Evolutionary conservation across 1,140 invertebrate genomes (phyloP).

Genomic region (Pachypeltis micranthus): DNA sequence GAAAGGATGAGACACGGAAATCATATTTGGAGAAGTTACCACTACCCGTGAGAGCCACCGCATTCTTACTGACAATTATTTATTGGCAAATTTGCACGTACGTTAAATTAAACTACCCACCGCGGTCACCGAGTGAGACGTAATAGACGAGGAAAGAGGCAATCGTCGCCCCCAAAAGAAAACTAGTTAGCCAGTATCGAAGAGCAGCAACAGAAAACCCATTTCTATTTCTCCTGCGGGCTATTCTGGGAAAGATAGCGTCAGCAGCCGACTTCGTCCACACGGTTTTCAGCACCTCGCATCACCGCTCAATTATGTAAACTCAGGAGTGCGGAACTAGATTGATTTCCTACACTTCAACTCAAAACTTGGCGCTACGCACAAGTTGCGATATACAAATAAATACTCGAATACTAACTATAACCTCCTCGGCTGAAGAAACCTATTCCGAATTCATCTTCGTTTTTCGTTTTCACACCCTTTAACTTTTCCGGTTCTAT

Average conservation of each 20-base stretch:
- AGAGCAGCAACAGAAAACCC: conserved; percentile 26
- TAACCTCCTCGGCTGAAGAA: too few species aligned
- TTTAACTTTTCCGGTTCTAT: too few species aligned
- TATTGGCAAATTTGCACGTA: not conserved
- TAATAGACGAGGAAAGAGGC: conserved; percentile 29
- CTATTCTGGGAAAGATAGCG: conserved; percentile 18
- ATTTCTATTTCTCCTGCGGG: conserved; percentile 29
- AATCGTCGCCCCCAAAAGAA: conserved; percentile 28
- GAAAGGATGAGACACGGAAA: not conserved
- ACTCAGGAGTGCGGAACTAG: too few species aligned
- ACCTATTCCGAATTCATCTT: too few species aligned
- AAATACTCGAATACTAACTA: too few species aligned
- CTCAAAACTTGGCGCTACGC: too few species aligned
- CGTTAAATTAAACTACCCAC: conserved; percentile 20
- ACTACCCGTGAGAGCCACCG: not conserved
- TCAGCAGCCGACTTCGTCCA: not conserved
- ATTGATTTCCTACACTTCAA: too few species aligned
- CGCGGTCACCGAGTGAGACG: conserved; percentile 25
- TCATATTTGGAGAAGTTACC: too few species aligned
- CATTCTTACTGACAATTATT: not conserved
- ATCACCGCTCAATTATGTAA: too few species aligned
- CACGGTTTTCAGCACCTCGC: too few species aligned
- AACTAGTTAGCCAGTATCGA: conserved; percentile 32
- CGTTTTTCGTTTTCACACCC: too few species aligned
- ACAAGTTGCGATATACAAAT: too few species aligned